Conservation (phyloP, 2,797 vertebrate species). For the Trichosurus vulpecula region DNA sequence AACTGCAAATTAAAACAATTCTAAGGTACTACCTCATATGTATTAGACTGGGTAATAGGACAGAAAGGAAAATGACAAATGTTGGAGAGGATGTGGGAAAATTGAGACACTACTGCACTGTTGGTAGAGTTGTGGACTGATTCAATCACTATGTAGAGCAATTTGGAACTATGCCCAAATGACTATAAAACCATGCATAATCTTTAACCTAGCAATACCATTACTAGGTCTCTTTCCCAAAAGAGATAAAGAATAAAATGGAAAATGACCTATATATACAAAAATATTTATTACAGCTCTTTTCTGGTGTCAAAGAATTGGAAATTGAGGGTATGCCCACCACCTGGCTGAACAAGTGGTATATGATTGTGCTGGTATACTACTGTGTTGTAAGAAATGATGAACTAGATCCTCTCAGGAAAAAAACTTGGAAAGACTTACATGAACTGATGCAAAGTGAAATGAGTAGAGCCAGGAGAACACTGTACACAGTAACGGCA, state of each 20-base stretch:
- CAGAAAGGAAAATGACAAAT: not conserved
- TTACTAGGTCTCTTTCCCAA: not conserved
- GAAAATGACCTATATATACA: not conserved
- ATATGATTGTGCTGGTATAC: not conserved
- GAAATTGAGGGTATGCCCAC: not conserved
- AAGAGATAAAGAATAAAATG: not conserved
- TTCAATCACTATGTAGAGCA: not conserved
- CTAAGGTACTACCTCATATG: not conserved
- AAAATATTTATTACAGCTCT: not conserved
- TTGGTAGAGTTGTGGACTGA: not conserved
- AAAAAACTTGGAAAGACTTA: not conserved
- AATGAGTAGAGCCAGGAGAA: not conserved
- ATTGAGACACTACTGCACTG: not conserved
- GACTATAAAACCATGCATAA: no score
- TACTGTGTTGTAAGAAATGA: not conserved
- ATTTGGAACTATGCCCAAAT: not conserved
- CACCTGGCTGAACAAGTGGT: not conserved
- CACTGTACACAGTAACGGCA: not conserved
- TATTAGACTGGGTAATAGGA: not conserved
- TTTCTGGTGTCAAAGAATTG: not conserved
- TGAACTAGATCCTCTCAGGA: not conserved
- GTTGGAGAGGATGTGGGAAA: not conserved
- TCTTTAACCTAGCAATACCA: not conserved
- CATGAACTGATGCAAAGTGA: not conserved
- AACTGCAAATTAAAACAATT: not conserved